Conservation (phyloP, 1,140 invertebrate genomes). For the Diuraphis noxia region DNA sequence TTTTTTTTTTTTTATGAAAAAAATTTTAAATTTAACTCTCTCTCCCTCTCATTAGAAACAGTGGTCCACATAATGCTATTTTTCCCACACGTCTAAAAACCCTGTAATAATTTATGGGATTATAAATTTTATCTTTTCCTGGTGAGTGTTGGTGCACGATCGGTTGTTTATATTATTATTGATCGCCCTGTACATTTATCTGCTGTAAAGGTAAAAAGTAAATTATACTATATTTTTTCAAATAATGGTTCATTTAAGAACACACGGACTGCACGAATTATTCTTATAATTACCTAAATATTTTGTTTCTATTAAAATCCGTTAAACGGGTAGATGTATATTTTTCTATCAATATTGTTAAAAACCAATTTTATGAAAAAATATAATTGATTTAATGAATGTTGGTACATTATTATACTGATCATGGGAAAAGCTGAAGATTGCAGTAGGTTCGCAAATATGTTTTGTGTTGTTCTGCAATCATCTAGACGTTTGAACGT, state of each 20-base stretch:
- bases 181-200: neutral
- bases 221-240: too few relatives aligned
- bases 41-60: neutral
- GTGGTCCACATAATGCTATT: neutral
- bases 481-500: neutral
- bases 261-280: too few relatives aligned
- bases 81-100: neutral
- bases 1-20: slow-evolving; percentile 41
- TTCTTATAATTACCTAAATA: too few relatives aligned
- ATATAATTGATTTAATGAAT: neutral
- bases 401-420: neutral
- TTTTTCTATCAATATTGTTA: too few relatives aligned
- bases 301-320: too few relatives aligned
- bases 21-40: slow-evolving; percentile 18
- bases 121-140: neutral
- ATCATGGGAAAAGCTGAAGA: neutral
- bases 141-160: neutral
- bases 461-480: neutral
- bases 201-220: neutral
- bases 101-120: neutral
- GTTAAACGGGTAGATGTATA: too few relatives aligned
- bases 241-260: neutral
- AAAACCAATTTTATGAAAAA: too few relatives aligned
- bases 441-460: neutral
- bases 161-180: neutral